A percentile compares a stretch with the other conserved stretches of the same genome.
phyloP scores from a whole-genome alignment of 2,797 vertebrate species.

The Paguma larvata region DNA sequence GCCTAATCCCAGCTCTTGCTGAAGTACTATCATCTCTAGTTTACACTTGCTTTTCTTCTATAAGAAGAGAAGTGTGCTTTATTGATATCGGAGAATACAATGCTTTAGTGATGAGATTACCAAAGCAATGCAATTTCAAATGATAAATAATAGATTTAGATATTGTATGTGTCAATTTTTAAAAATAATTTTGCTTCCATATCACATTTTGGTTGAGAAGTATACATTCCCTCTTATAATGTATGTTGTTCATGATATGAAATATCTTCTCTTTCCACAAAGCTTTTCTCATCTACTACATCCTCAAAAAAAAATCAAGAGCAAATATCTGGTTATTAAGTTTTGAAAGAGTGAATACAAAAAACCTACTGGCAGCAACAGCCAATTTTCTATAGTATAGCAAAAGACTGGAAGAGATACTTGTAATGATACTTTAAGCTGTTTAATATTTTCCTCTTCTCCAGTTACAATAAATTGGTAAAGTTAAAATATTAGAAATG shows the following conservation, averaged over 20 bases:
- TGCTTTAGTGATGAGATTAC: slow-evolving; percentile 55
- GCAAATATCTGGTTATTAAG: background rate
- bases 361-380: background rate
- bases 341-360: background rate
- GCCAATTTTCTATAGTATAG: background rate
- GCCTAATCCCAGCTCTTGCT: background rate
- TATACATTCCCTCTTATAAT: background rate
- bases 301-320: slow-evolving; percentile 55
- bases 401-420: background rate
- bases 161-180: background rate
- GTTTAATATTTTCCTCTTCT: background rate
- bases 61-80: background rate
- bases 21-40: background rate
- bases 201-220: background rate
- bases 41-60: slow-evolving; percentile 40
- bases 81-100: slow-evolving; percentile 39
- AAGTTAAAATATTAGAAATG: slow-evolving; percentile 7
- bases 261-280: background rate
- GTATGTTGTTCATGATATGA: background rate
- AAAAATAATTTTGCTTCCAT: background rate
- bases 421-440: background rate
- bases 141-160: background rate
- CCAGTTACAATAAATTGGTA: slow-evolving; percentile 26
- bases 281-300: background rate
- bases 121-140: background rate